Evolutionary conservation across 1,140 invertebrate species (phyloP).

Genomic region (Bicyclus anynana): DNA sequence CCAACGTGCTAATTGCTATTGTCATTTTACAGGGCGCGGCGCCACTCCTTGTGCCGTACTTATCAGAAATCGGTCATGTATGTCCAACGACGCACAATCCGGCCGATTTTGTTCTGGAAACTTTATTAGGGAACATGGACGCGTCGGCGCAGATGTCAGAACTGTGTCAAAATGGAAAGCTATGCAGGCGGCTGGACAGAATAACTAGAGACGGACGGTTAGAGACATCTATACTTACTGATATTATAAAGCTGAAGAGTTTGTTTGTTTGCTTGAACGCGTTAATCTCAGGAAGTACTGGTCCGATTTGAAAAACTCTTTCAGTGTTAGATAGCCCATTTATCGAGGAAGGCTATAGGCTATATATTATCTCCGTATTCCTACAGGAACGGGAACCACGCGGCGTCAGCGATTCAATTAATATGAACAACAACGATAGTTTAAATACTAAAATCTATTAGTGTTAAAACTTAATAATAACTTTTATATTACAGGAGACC

Average conservation of each 20-base stretch:
- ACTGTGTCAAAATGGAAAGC: constrained; percentile 65
- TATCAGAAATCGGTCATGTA: constrained; percentile 52
- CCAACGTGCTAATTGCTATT: neutral
- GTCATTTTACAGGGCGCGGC: constrained; percentile 53
- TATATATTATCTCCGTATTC: too few relatives aligned
- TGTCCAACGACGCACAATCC: constrained; percentile 73
- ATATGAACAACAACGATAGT: too few relatives aligned
- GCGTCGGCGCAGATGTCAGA: constrained; percentile 55
- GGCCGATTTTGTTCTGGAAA: constrained; percentile 69
- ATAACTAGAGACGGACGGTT: constrained; percentile 57
- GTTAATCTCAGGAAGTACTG: too few relatives aligned
- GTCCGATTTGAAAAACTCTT: too few relatives aligned
- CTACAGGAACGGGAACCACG: too few relatives aligned
- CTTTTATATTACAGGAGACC: constrained; percentile 5
- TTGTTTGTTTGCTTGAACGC: too few relatives aligned
- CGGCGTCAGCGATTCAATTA: too few relatives aligned
- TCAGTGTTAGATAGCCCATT: too few relatives aligned
- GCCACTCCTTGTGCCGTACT: constrained; percentile 58
- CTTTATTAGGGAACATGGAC: constrained; percentile 41
- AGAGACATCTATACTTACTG: constrained; percentile 9
- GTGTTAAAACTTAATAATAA: too few relatives aligned
- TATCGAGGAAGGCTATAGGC: too few relatives aligned
- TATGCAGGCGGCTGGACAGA: constrained; percentile 48
- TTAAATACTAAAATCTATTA: too few relatives aligned
- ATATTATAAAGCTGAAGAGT: too few relatives aligned